phyloP scores from a whole-genome alignment of 2,888 invertebrate species.

The Xestia rhomboidea region DNA sequence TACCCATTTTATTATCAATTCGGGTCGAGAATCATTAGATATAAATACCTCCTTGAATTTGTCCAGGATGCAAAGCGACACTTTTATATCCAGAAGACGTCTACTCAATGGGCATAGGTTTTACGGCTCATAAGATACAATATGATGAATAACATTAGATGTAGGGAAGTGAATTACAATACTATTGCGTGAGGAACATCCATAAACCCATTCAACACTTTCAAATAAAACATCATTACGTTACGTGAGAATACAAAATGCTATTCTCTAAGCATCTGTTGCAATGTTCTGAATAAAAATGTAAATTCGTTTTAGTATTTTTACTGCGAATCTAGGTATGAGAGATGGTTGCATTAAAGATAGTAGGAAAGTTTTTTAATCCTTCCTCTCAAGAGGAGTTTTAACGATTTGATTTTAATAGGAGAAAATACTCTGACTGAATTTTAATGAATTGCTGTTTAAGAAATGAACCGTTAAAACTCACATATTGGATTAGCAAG shows the following conservation, averaged over 20 bases:
- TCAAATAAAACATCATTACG: conserved; percentile 30
- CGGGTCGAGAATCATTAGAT: too few species aligned
- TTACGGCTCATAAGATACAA: background rate
- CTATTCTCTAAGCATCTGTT: conserved; percentile 42
- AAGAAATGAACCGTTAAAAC: background rate
- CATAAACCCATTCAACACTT: conserved; percentile 1
- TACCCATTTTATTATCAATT: too few species aligned
- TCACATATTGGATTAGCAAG: background rate
- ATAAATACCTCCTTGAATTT: too few species aligned
- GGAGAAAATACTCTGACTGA: conserved; percentile 6
- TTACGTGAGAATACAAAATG: conserved; percentile 30
- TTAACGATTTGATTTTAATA: conserved; percentile 23
- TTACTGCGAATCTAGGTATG: conserved; percentile 28
- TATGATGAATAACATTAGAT: background rate
- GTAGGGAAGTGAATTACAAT: background rate
- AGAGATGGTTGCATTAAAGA: conserved; percentile 22
- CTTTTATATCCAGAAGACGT: background rate
- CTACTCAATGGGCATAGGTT: background rate
- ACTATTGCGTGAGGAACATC: background rate
- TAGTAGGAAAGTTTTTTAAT: conserved; percentile 30
- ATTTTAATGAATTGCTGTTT: conserved; percentile 6
- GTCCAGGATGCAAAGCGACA: too few species aligned
- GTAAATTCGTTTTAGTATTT: conserved; percentile 40
- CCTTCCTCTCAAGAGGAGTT: conserved; percentile 1
- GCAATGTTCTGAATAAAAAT: conserved; percentile 47